A percentile compares a stretch with the other conserved stretches of the same genome.
phyloP scores from a whole-genome alignment of 1,140 invertebrate genomes.

The Musca vetustissima region DNA sequence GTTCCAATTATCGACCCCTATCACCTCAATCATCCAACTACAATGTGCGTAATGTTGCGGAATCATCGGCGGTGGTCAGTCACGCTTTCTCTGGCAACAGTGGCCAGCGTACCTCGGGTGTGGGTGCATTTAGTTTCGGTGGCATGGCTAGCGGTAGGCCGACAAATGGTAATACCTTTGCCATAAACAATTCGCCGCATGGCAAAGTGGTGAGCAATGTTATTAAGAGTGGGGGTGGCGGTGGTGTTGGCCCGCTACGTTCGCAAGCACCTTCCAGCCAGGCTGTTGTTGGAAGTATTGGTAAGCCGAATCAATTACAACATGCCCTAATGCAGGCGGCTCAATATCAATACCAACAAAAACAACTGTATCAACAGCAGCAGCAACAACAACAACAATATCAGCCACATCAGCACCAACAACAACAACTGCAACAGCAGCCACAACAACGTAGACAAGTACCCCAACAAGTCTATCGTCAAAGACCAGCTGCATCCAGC shows the following conservation, averaged over 20 bases:
- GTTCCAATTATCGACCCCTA: constrained; percentile 13
- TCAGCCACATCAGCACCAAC: background rate
- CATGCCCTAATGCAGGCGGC: constrained; percentile 11
- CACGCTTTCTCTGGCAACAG: background rate
- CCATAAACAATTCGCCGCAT: background rate
- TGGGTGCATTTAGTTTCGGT: constrained; percentile 24
- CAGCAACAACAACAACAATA: constrained; percentile 1
- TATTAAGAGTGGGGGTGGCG: background rate
- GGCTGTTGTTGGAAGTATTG: background rate
- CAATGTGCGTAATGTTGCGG: background rate
- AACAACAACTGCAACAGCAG: constrained; percentile 7
- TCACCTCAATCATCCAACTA: background rate
- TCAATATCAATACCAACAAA: constrained; percentile 8
- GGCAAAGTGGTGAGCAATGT: background rate
- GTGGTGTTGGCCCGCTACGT: background rate
- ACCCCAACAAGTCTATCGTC: constrained; percentile 13
- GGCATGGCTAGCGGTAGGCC: constrained; percentile 17
- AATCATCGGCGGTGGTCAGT: background rate
- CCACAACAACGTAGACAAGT: constrained; percentile 3
- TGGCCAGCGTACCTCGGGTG: background rate
- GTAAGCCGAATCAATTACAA: constrained; percentile 13
- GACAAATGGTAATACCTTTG: constrained; percentile 13
- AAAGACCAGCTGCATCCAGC: background rate
- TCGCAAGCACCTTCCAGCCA: background rate
- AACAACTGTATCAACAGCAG: constrained; percentile 5